These are phyloP conservation scores for Sebastes iracundus DNA, from an alignment of 2,797 vertebrate genomes.

Conservation along the genomic window DNA sequence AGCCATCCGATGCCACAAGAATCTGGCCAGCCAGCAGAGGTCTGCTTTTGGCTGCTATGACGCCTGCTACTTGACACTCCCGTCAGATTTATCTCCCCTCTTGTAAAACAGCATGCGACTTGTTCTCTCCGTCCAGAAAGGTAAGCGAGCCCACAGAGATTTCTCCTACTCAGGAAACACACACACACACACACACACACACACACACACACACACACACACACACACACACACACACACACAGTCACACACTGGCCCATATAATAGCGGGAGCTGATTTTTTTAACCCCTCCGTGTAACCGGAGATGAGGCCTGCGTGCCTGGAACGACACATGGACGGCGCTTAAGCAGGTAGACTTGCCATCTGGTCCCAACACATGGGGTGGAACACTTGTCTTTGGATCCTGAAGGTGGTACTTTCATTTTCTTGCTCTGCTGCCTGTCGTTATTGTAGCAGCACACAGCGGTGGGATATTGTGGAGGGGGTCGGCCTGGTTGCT, in stretches of 20 bases:
- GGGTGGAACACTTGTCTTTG: conserved; percentile 37
- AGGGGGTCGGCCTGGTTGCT: background rate
- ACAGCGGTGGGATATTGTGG: background rate
- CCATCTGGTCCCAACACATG: conserved; percentile 63
- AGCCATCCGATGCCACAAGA: conserved; percentile 66
- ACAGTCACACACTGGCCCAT: background rate
- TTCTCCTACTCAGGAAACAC: conserved; percentile 45
- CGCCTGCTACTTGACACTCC: conserved; percentile 73
- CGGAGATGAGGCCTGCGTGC: conserved; percentile 43
- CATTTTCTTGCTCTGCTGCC: conserved; percentile 21
- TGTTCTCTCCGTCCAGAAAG: conserved; percentile 70
- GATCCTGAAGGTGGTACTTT: conserved; percentile 26
- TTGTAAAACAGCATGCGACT: conserved; percentile 75
- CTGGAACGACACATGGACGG: conserved; percentile 45
- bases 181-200: conserved; percentile 9
- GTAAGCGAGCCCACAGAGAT: conserved; percentile 56
- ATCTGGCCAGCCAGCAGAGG: conserved; percentile 67
- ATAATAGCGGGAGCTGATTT: conserved; percentile 43
- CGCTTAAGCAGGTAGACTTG: conserved; percentile 51
- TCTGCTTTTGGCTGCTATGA: conserved; percentile 65
- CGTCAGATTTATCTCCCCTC: conserved; percentile 70
- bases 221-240: conserved; percentile 10
- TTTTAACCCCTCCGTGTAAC: conserved; percentile 59
- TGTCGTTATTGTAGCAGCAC: background rate
- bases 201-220: background rate